Percentiles rank a stretch among this genome's conserved stretches.
Conservation (phyloP, 2,797 vertebrate species). For the Myotis planiceps region DNA sequence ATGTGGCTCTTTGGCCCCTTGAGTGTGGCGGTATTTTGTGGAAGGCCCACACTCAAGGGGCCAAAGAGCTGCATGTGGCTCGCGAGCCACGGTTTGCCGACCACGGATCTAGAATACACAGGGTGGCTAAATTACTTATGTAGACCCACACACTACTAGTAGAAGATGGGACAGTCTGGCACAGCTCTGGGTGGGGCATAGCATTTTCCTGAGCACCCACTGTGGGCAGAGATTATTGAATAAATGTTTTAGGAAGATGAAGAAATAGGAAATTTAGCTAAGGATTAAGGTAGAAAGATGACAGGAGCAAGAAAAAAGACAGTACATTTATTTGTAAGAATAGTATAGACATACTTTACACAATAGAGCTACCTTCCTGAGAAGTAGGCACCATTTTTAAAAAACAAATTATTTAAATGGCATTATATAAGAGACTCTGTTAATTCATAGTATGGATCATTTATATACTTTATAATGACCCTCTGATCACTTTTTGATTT, state of each 20-base stretch:
- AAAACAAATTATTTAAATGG: conserved; percentile 18
- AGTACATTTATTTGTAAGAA: background rate
- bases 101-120: background rate
- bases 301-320: background rate
- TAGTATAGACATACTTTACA: background rate
- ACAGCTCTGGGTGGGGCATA: background rate
- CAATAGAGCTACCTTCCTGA: background rate
- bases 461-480: background rate
- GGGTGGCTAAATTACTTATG: background rate
- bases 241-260: background rate
- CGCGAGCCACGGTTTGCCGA: too few species aligned
- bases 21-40: too few species aligned
- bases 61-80: too few species aligned
- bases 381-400: background rate
- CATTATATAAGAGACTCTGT: background rate
- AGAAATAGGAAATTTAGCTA: background rate
- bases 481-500: conserved; percentile 1
- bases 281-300: background rate
- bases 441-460: background rate
- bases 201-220: background rate
- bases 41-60: too few species aligned
- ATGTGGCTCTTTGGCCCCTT: too few species aligned
- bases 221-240: background rate
- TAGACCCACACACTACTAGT: background rate
- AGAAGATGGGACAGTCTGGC: background rate